phyloP scores from a whole-genome alignment of 1,140 invertebrate species.

The Asobara japonica region DNA sequence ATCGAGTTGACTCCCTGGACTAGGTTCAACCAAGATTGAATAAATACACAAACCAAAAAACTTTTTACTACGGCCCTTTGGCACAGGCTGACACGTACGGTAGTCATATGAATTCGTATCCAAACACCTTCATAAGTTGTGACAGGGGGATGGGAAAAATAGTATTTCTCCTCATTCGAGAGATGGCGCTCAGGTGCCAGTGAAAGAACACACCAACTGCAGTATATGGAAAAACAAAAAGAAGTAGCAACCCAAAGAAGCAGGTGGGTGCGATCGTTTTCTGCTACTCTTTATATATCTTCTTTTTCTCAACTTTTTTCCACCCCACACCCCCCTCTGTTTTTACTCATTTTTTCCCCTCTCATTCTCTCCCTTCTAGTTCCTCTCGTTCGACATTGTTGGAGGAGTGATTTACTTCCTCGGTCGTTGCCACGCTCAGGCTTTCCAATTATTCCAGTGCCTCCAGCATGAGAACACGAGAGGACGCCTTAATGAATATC shows the following conservation, averaged over 20 bases:
- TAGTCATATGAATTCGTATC: conserved; percentile 17
- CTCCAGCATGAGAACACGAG: conserved; percentile 19
- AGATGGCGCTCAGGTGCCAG: conserved; percentile 2
- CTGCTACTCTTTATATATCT: conserved; percentile 2
- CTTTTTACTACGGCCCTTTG: conserved; percentile 4
- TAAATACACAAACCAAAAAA: background rate
- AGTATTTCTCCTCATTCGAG: background rate
- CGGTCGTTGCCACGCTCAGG: conserved; percentile 14
- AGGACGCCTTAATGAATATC: conserved; percentile 20
- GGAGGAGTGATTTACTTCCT: conserved; percentile 21
- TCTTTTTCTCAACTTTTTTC: background rate
- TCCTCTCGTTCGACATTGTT: conserved; percentile 4
- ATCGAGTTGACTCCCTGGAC: background rate
- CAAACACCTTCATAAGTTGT: conserved; percentile 3
- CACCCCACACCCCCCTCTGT: background rate
- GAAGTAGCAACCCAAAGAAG: background rate
- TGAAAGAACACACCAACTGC: conserved; percentile 1
- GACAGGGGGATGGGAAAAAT: too few species aligned
- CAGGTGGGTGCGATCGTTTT: conserved; percentile 11
- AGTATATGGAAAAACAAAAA: background rate
- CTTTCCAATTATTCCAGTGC: conserved; percentile 19
- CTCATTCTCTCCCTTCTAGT: background rate
- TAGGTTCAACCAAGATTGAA: background rate
- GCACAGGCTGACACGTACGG: conserved; percentile 15
- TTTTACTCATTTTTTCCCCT: background rate